phyloP scores from a whole-genome alignment of 2,113 vertebrate species.

The Scytalopus superciliaris region DNA sequence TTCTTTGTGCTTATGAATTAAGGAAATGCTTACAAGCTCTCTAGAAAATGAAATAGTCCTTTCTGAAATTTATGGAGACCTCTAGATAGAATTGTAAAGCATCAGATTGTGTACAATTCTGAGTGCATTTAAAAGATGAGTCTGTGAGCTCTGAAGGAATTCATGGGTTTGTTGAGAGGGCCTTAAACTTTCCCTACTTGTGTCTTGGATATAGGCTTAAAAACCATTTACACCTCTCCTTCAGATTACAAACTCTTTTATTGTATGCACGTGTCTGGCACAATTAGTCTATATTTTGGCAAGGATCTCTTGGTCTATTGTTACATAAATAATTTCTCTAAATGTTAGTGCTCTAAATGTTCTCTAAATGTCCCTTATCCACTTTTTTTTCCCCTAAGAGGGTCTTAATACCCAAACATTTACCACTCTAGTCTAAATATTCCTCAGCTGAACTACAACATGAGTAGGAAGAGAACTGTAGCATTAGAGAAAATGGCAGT shows the following conservation, averaged over 20 bases:
- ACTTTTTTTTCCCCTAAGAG: neutral
- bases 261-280: neutral
- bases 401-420: slow-evolving; percentile 28
- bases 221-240: neutral
- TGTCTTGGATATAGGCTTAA: neutral
- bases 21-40: neutral
- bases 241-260: neutral
- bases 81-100: neutral
- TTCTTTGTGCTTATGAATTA: neutral
- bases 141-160: neutral
- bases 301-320: neutral
- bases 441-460: neutral
- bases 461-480: neutral
- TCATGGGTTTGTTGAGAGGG: neutral
- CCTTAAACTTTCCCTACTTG: neutral
- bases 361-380: neutral
- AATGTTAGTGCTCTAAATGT: neutral
- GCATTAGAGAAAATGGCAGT: neutral
- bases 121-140: neutral
- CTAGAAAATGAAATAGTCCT: neutral
- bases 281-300: neutral
- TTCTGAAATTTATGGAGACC: neutral
- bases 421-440: slow-evolving; percentile 41
- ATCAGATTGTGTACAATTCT: neutral
- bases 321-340: slow-evolving; percentile 5